Base-by-base conservation (phyloP, 2,113 vertebrate species). In the Vireo altiloquus region DNA sequence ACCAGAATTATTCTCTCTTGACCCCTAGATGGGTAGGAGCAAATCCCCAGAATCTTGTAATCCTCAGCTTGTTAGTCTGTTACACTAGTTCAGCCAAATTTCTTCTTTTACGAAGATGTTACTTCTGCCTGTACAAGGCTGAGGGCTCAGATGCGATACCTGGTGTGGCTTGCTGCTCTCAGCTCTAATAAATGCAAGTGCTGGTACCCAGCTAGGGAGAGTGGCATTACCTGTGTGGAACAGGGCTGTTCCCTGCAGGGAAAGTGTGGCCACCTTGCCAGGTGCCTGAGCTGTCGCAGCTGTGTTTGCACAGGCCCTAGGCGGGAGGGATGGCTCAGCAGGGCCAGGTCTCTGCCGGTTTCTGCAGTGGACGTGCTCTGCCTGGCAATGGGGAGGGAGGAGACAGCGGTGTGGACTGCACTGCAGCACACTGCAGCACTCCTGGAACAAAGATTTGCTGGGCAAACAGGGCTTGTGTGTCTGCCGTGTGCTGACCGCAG, bases 401-500 rank as follows among this genome's bases (percentile, higher is more conserved):
- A 47, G 86, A 97, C 97, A 96, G 97, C 96, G 95, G 97, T 96
- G 96, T 94, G 53, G 65, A 69, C 98, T 98, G 98, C 98, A 98
- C 97, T 99, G 98, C 98, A 99, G 98, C 95, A 96, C 80, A 91
- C 98, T 99, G 98, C 98, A 98, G 98, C 98, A 98, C 94, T 97
- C 97, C 97, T 92, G 75, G 97, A 98, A 98, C 98, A 99, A 98
- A 98, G 98, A 95, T 98, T 88, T 90, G 64, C 90, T 30, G 76
- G 79, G 82, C 68, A 72, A 28, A 72, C 81, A 13, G 15, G 24
- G 8, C 87, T 53, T 0, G 46, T 40, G 37, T 0, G 21, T 70
- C 21, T 46, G 87, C 77, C 11, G 35, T 9, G 76, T 16, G 82
- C 82, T 39, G 54, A 16, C 50, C 5, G 2, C 82, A 10, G 82